Evolutionary conservation across 2,888 invertebrate genomes (phyloP).

Genomic region (Tiliacea aurago): DNA sequence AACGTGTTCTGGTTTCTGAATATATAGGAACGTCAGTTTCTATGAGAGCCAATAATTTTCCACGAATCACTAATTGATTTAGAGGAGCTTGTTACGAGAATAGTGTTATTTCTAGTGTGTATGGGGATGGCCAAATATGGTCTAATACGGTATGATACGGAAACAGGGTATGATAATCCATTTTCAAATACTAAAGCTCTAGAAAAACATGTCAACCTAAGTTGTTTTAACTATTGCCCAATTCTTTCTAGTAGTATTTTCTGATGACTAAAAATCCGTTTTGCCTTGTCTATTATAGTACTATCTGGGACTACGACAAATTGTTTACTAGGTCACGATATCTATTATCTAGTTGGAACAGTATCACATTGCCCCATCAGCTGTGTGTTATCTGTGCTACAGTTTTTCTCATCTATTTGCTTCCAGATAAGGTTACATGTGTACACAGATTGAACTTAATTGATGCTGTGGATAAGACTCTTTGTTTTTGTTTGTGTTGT

Average conservation of each 20-base stretch:
- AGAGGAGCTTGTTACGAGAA: not conserved
- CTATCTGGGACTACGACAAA: slow-evolving; percentile 6
- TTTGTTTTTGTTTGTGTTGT: slow-evolving; percentile 50
- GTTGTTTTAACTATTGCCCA: not conserved
- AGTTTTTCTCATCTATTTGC: slow-evolving; percentile 54
- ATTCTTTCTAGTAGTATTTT: not conserved
- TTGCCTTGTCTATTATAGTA: not conserved
- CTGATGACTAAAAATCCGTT: not conserved
- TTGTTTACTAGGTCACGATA: slow-evolving; percentile 35
- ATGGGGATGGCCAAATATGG: not conserved
- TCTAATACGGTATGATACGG: too few species aligned
- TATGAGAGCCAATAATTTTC: not conserved
- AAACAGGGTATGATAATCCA: not conserved
- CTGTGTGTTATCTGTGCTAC: slow-evolving; percentile 56
- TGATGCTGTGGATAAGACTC: slow-evolving; percentile 43
- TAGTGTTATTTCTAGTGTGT: not conserved
- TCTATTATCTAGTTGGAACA: slow-evolving; percentile 23
- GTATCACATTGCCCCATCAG: slow-evolving; percentile 52
- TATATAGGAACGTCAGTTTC: not conserved
- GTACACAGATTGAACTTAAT: slow-evolving; percentile 54
- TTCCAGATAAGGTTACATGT: slow-evolving; percentile 43
- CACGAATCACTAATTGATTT: not conserved
- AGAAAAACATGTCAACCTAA: not conserved
- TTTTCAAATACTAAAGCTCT: not conserved
- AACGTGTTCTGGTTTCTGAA: slow-evolving; percentile 25